Conservation (phyloP, 2,113 vertebrate species). For the Erinaceus europaeus region DNA sequence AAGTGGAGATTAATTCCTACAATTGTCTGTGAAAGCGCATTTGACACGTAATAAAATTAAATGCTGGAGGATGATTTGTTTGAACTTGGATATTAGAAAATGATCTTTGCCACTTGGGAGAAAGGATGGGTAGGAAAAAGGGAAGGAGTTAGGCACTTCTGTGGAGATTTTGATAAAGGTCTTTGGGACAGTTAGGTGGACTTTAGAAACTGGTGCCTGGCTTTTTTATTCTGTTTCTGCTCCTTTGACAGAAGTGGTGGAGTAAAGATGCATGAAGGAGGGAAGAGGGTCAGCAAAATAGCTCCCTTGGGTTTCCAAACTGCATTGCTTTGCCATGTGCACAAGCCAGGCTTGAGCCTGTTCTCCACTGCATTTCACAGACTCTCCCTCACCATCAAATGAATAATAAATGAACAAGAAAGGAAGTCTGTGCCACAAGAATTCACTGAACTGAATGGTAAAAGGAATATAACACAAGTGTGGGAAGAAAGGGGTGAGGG, state of each 20-base stretch:
- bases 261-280: too few species aligned
- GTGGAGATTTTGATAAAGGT: not conserved
- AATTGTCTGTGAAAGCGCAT: slow-evolving; percentile 1
- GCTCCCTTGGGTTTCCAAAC: too few species aligned
- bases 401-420: too few species aligned
- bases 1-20: slow-evolving; percentile 1
- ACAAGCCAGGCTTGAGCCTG: too few species aligned
- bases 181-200: not conserved
- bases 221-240: slow-evolving; percentile 9
- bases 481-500: not conserved
- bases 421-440: too few species aligned
- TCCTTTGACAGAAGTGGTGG: too few species aligned
- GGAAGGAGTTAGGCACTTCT: not conserved
- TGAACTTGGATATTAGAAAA: slow-evolving; percentile 11
- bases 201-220: not conserved
- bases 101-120: not conserved
- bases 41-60: slow-evolving; percentile 6
- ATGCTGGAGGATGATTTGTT: not conserved
- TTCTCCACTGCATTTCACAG: too few species aligned
- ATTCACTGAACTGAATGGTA: not conserved
- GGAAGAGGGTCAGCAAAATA: too few species aligned
- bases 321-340: too few species aligned
- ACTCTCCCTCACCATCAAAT: too few species aligned
- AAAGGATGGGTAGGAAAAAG: not conserved
- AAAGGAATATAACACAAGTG: not conserved